Conservation (phyloP, 2,113 vertebrate genomes). For the Gymnobelideus leadbeateri region DNA sequence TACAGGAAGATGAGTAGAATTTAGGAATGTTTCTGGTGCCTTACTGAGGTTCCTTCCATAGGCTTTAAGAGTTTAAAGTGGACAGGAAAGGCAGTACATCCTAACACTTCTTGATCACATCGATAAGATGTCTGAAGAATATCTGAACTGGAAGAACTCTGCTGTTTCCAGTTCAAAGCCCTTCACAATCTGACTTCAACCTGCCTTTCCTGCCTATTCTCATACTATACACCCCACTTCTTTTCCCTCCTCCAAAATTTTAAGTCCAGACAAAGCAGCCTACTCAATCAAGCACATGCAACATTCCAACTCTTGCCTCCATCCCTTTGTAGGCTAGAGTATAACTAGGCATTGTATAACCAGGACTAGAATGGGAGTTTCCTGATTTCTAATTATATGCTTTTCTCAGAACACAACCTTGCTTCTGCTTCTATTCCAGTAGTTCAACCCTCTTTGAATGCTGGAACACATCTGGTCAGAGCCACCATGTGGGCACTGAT, state of each 20-base stretch:
- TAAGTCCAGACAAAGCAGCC: neutral
- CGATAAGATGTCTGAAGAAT: neutral
- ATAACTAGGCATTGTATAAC: neutral
- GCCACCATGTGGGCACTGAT: constrained; percentile 56
- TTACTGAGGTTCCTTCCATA: neutral
- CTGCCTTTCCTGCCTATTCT: neutral
- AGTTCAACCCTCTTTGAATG: neutral
- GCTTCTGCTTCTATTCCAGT: neutral
- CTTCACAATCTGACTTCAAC: neutral
- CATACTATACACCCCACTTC: neutral
- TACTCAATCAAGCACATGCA: neutral
- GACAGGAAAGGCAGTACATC: neutral
- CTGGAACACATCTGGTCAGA: neutral
- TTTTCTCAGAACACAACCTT: neutral
- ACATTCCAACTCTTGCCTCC: neutral
- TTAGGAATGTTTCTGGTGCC: neutral
- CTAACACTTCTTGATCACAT: neutral
- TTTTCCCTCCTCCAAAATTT: neutral
- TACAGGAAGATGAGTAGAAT: neutral
- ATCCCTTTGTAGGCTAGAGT: neutral
- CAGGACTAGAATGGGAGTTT: neutral
- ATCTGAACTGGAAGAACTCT: neutral
- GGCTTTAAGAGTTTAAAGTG: neutral
- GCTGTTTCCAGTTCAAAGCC: neutral
- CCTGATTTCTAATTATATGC: neutral